Evolutionary conservation across 2,113 vertebrate genomes (phyloP), one percentile per base, ranked within the genome.

Genomic region (Silurus meridionalis): DNA sequence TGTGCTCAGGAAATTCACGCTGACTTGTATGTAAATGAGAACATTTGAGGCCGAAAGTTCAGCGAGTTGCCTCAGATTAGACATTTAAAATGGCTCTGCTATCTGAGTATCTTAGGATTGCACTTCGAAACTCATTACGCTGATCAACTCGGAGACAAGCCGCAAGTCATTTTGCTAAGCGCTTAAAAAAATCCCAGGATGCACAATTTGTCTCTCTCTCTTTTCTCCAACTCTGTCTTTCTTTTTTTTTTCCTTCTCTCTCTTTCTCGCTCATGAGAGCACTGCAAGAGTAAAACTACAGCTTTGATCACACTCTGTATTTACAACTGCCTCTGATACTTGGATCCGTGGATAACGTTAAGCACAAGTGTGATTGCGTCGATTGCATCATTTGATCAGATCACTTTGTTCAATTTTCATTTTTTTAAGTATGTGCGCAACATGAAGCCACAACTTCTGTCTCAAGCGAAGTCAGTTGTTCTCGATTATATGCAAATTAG

Each of bases 1-100:
- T 91, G 90, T 88, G 85, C 89, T 90, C 88, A 87, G 91, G 87
- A 88, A 85, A 91, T 91, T 90, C 89, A 83, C 21, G 46, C 75
- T 74, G 88, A 90, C 88, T 74, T 37, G 78, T 91, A 92, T 92
- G 90, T 86, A 91, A 91, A 92, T 92, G 86, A 91, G 85, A 87
- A 83, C 71, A 74, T 71, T 74, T 85, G 80, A 81, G 89, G 87
- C 84, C 88, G 82, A 88, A 88, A 89, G 87, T 82, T 77, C 86
- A 84, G 85, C 58, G 55, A 85, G 89, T 87, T 88, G 78, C 82
- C 72, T 87, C 84, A 91, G 90, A 90, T 91, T 92, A 92, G 85
- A 87, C 85, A 55, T 85, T 83, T 89, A 85, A 90, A 92, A 91
- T 83, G 88, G 87, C 88, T 80, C 88, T 77, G 74, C 66, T 87